Conservation (phyloP, 37 sponge, comb jelly and placozoan genomes). For the Beroe forskalii region DNA sequence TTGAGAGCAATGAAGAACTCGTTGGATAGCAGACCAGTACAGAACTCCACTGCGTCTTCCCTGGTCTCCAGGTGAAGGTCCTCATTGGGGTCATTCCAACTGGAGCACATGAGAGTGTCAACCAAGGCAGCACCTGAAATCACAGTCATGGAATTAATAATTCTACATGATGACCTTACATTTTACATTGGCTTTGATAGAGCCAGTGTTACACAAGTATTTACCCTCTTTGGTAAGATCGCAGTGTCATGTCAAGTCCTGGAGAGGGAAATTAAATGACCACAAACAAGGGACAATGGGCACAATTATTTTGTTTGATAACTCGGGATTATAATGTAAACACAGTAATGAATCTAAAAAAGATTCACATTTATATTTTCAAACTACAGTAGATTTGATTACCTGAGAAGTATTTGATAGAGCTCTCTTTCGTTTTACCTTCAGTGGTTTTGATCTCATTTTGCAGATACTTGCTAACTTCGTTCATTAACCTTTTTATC, state of each 20-base stretch:
- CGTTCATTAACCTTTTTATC: conserved; percentile 47
- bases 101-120: conserved; percentile 14
- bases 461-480: conserved; percentile 46
- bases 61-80: conserved; percentile 27
- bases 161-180: too few relatives aligned
- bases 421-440: conserved; percentile 46
- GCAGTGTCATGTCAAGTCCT: too few relatives aligned
- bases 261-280: too few relatives aligned
- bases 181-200: too few relatives aligned
- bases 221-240: too few relatives aligned
- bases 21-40: conserved; percentile 50
- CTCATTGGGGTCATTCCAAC: conserved; percentile 11
- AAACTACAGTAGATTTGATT: neutral
- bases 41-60: conserved; percentile 30
- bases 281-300: too few relatives aligned
- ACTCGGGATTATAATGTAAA: too few relatives aligned
- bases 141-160: too few relatives aligned
- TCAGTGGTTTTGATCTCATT: conserved; percentile 9
- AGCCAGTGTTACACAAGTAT: too few relatives aligned
- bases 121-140: conserved; percentile 35
- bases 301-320: too few relatives aligned
- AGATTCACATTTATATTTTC: too few relatives aligned
- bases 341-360: too few relatives aligned
- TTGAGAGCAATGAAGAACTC: conserved; percentile 56
- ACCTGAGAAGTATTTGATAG: conserved; percentile 60